phyloP scores from a whole-genome alignment of 2,888 invertebrate species.

The Branchellion lobata region DNA sequence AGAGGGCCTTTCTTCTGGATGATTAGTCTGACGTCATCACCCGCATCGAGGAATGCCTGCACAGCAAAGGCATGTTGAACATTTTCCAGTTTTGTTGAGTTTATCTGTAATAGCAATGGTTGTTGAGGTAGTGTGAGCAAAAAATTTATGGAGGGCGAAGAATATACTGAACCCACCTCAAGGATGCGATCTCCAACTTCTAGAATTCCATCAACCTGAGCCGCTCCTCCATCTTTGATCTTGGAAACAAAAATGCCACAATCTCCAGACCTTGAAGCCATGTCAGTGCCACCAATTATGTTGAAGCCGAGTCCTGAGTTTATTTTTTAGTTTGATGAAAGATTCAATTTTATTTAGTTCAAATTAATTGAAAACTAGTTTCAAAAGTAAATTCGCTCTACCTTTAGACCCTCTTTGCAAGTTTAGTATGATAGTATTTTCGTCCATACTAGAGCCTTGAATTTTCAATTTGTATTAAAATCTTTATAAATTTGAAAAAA shows the following conservation, averaged over 20 bases:
- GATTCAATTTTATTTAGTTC: not conserved
- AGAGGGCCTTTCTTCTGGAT: conserved; percentile 3
- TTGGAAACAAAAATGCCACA: conserved; percentile 63
- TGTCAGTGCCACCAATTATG: conserved; percentile 63
- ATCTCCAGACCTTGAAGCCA: conserved; percentile 60
- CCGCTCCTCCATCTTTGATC: conserved; percentile 61
- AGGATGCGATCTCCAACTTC: conserved; percentile 61
- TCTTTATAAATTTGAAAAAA: no score
- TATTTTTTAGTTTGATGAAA: not conserved
- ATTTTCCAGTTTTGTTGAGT: conserved; percentile 56
- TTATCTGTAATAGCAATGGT: conserved; percentile 51
- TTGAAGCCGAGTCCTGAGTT: conserved; percentile 63
- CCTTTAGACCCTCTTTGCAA: conserved; percentile 1
- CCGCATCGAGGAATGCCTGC: conserved; percentile 57
- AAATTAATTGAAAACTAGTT: no score
- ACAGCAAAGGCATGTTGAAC: conserved; percentile 60
- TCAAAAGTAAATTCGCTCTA: no score
- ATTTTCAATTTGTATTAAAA: not conserved
- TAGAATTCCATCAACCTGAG: conserved; percentile 59
- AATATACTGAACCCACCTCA: conserved; percentile 52
- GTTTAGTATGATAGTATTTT: not conserved
- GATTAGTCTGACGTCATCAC: conserved; percentile 56
- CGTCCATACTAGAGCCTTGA: not conserved
- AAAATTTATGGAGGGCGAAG: not conserved
- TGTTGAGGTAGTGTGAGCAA: not conserved